phyloP scores from a whole-genome alignment of 64 coral and sea anemone genomes.

The Stichodactyla helianthus region DNA sequence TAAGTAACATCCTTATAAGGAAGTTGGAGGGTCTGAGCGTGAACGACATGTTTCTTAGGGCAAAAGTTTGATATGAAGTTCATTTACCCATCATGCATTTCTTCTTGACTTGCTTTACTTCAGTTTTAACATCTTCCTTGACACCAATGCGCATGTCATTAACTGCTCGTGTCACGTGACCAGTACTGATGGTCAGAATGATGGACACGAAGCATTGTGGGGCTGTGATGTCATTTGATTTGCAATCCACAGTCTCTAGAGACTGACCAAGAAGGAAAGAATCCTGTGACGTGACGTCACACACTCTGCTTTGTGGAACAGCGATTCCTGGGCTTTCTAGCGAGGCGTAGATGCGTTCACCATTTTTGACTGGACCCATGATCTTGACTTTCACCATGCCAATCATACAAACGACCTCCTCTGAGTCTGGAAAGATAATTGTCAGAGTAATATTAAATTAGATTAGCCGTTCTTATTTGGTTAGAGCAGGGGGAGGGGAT shows the following conservation, averaged over 20 bases:
- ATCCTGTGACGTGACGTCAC: conserved; percentile 22
- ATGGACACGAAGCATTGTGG: conserved; percentile 59
- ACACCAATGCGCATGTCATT: conserved; percentile 38
- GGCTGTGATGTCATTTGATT: conserved; percentile 13
- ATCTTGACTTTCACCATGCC: conserved; percentile 69
- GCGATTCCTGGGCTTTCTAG: conserved; percentile 54
- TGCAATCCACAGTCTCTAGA: conserved; percentile 20
- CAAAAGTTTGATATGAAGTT: too few relatives aligned
- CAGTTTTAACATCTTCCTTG: conserved; percentile 37
- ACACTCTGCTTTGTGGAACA: conserved; percentile 39
- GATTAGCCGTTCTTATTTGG: too few relatives aligned
- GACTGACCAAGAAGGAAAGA: conserved; percentile 57
- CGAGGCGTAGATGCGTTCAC: conserved; percentile 61
- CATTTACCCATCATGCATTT: conserved; percentile 45
- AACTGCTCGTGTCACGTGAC: conserved; percentile 26
- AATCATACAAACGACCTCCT: conserved; percentile 61
- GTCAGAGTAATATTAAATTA: neutral
- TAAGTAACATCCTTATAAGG: too few relatives aligned
- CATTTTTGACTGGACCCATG: conserved; percentile 44
- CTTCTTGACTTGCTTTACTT: conserved; percentile 45
- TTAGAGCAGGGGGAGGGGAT: neutral
- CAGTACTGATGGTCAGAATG: conserved; percentile 36
- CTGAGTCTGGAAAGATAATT: conserved; percentile 28
- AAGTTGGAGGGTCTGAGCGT: too few relatives aligned
- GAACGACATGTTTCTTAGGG: too few relatives aligned